A percentile compares a stretch with the other conserved stretches of the same genome.
These are phyloP conservation scores for Coturnix japonica DNA, from an alignment of 2,113 vertebrate species.

Conservation along the genomic window DNA sequence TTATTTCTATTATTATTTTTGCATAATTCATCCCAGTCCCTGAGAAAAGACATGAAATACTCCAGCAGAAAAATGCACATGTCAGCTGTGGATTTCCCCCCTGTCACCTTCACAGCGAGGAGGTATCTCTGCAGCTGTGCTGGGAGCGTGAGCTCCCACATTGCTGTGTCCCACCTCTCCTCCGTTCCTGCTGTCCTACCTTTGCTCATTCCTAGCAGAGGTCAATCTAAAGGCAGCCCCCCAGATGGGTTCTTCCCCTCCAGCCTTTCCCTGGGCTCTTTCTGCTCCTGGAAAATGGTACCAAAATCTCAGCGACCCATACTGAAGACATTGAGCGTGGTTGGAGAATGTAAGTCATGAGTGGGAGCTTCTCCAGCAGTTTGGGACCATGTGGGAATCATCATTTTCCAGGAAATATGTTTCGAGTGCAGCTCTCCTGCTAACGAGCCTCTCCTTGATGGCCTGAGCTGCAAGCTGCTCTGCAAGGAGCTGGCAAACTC, in stretches of 20 bases:
- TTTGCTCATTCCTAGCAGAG: not conserved
- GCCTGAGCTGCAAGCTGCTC: not conserved
- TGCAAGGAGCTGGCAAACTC: not conserved
- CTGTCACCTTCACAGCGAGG: slow-evolving; percentile 12
- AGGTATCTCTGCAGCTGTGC: slow-evolving; percentile 46
- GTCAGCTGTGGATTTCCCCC: slow-evolving; percentile 64
- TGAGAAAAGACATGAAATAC: slow-evolving; percentile 52
- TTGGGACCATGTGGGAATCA: slow-evolving; percentile 14
- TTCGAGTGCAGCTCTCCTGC: not conserved
- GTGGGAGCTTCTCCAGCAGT: not conserved
- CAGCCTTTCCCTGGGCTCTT: not conserved
- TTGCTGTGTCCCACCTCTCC: not conserved
- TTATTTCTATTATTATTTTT: not conserved
- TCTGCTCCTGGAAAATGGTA: not conserved
- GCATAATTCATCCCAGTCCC: slow-evolving; percentile 61
- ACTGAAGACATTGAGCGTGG: not conserved
- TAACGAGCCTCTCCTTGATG: accelerated
- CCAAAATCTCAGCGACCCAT: not conserved
- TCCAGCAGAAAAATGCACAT: slow-evolving; percentile 15
- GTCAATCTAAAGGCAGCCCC: not conserved
- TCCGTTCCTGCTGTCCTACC: not conserved
- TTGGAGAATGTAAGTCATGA: not conserved
- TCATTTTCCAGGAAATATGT: not conserved
- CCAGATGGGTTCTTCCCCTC: not conserved
- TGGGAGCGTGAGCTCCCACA: not conserved